Base-by-base conservation (phyloP, 2,113 vertebrate genomes). In the Chlorodrepanis virens region DNA sequence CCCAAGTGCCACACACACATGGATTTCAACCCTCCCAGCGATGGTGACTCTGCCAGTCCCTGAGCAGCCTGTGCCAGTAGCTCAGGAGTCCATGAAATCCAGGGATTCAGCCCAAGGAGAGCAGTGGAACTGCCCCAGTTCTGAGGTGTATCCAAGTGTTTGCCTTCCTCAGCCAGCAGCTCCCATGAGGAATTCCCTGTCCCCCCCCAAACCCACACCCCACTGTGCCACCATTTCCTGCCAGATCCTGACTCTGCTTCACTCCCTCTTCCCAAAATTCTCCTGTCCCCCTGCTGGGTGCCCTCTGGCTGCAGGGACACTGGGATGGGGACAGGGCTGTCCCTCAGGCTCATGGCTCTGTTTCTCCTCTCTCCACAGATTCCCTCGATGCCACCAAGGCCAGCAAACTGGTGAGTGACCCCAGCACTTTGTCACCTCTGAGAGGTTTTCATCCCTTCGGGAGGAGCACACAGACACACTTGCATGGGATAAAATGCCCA, bases 361-460 rank as follows among this genome's bases (percentile, higher is more conserved):
- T 33, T 15, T 90, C 29, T 83, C 71, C 40, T 90, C 87, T 90
- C 56, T 77, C 79, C 71, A 37, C 79, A 90, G 87, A 90, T 56
- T 90, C 87, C 56, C 29, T 90, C 3, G 87, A 90, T 63, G 87
- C 87, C 3, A 3, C 71, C 79, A 90, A 90, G 63, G 64, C 49
- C 87, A 90, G 87, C 87, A 90, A 90, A 77, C 87, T 90, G 87
- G 87, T 90, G 87, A 90, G 87, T 90, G 87, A 68, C 35, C 63
- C 54, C 1, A 0, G 78, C 24, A 7, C 47, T 61, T 11, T 47
- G 63, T 68, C 71, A 49, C 47, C 35, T 53, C 84, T 6, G 5
- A 4, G 14, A 22, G 39, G 15, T 67, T 56, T 23, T 4, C 65
- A 27, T 4, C 69, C 60, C 35, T 2, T 7, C 4, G 5, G 70